Conservation (phyloP, 1,140 invertebrate genomes). For the Diuraphis noxia region DNA sequence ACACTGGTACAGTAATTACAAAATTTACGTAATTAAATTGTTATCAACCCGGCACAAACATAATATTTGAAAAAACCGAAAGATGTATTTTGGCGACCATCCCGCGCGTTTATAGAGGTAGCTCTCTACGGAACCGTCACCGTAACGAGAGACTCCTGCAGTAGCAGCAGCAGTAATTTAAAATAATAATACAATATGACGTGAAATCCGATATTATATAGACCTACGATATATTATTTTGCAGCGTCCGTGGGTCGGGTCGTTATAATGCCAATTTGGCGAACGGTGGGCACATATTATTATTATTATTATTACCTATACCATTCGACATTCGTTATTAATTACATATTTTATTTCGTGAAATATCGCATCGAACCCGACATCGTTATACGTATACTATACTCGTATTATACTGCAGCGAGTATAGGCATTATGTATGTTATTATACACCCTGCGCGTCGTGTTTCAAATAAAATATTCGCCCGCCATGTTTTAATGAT, state of each 20-base stretch:
- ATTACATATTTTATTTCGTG: neutral
- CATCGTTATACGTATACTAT: neutral
- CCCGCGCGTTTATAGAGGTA: neutral
- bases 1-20: neutral
- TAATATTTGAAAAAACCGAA: neutral
- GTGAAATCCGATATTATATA: neutral
- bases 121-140: neutral
- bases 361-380: neutral
- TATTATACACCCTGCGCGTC: neutral
- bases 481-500: neutral
- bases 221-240: neutral
- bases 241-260: neutral
- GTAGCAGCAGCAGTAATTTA: too few relatives aligned
- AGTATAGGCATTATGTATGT: neutral
- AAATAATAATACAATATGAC: neutral
- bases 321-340: conserved; percentile 21
- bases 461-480: conserved; percentile 15
- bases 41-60: neutral
- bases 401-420: too few relatives aligned
- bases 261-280: neutral
- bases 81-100: neutral
- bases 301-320: too few relatives aligned
- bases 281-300: neutral
- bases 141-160: neutral
- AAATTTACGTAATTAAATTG: neutral